phyloP scores from a whole-genome alignment of 2,797 vertebrate genomes.

The Cynodonichthys magdalenae region DNA sequence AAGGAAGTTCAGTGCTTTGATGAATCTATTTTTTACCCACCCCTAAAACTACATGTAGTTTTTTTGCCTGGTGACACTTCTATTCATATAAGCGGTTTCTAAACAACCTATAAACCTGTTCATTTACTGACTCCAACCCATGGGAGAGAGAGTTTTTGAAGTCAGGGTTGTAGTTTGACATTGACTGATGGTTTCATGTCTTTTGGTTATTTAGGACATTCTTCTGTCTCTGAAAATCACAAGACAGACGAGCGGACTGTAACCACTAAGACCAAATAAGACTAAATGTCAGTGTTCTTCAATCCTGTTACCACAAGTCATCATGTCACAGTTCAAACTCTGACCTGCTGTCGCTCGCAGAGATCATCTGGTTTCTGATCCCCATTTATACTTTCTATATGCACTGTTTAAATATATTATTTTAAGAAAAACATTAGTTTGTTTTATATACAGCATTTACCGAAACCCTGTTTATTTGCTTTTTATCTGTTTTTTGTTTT shows the following conservation, averaged over 20 bases:
- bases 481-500: neutral
- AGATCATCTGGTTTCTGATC: conserved; percentile 26
- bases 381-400: conserved; percentile 4
- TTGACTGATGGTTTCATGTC: conserved; percentile 57
- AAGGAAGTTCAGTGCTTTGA: no score
- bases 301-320: conserved; percentile 41
- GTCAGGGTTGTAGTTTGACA: conserved; percentile 31
- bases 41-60: no score
- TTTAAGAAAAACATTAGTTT: neutral
- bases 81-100: no score
- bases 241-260: conserved; percentile 60
- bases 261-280: conserved; percentile 70
- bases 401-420: conserved; percentile 6
- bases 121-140: conserved; percentile 27
- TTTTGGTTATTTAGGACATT: conserved; percentile 80
- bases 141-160: conserved; percentile 34
- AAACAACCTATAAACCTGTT: conserved; percentile 13
- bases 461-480: neutral
- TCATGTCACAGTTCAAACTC: conserved; percentile 39
- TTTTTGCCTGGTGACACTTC: no score
- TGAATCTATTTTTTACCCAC: no score
- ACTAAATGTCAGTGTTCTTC: conserved; percentile 72
- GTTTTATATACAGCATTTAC: no score
- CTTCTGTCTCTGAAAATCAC: conserved; percentile 65
- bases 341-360: conserved; percentile 33